Base-by-base conservation (phyloP, 1,140 invertebrate species). In the Belonocnema kinseyi region DNA sequence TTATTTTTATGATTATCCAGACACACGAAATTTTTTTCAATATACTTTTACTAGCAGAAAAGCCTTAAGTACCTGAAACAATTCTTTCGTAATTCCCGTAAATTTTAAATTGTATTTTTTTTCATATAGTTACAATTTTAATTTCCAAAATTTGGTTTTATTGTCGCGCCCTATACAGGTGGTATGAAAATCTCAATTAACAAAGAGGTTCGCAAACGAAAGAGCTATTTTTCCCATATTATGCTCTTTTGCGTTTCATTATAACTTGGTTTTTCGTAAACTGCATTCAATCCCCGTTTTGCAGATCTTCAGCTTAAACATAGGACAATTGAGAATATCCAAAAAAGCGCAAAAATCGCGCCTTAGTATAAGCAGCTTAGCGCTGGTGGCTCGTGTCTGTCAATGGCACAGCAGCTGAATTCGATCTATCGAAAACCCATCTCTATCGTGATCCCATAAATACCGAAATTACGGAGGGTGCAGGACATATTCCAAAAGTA, bases 331-430 rank as follows among this genome's bases (percentile, higher is more conserved):
- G 33, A 26, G 13, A 54, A 56, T 83, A 78, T 83, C 80, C 80
- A 84, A 84, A 84, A 84, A 84, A 84, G 83, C 77, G 83, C 83
- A 82, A 82, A 84, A 82, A 80, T 82, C 70, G 72, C 52, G 76
- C 81, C 81, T 84, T 78, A 82, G 73, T 79, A 84, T 84, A 84
- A 84, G 81, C 83, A 77, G 75, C 83, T 84, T 84, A 82, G 78
- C 79, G 58, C 79, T 73, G 73, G 61, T 56, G 75, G 74, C 79
- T 79, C 75, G 81, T 84, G 83, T 79, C 83, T 79, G 75, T 46
- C 40, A 46, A 46, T 46, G 40, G 40, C 40, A 46, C 74, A 78
- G 76, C 83, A 84, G 83, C 83, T 84, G 83, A 81, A 81, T 81
- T 78, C 76, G 79, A 82, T 82, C 79, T 80, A 84, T 84, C 83